Evolutionary conservation across 2,797 vertebrate species (phyloP), one percentile per base, ranked within the genome.

Genomic region (Pangasius macronema): DNA sequence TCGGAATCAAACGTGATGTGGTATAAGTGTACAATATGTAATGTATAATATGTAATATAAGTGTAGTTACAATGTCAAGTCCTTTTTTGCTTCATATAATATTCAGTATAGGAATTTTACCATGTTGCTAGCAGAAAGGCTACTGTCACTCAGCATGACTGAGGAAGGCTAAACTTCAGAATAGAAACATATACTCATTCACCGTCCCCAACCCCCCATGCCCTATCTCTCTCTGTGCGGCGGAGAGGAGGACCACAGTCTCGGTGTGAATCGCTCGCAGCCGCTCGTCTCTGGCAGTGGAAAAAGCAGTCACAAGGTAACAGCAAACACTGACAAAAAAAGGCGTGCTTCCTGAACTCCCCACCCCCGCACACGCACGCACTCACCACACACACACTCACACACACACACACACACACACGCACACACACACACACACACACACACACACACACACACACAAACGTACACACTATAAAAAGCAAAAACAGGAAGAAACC

Each of bases 231-330:
- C 33, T 57, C 30, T 80, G 5, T 39, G 5, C 22, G 18, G 9
- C 77, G 5, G 10, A n/a, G 22, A 82, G 36, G 36, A 61, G 36
- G 55, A 18, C n/a, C 57, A 63, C 6, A 13, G 51, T 63, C 46
- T 82, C 84, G 33, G 46, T 82, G 70, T 42, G 80, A 82, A 82
- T 76, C 67, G 22, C 30, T 33, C 77, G 42, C 83, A 59, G 86
- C 55, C 70, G 7, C 63, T 79, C 42, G 36, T 83, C 82, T 70
- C 51, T 85, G 24, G 67, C 85, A 68, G 61, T 87, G 73, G 73
- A 84, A 87, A 89, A 80, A 84, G 88, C 85, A 87, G 76, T 89
- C 82, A 85, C 85, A 82, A 73, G 82, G 87, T 81, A 86, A 81
- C 57, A 59, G 83, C 65, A 88, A 88, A 86, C 83, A 89, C 81